Conservation (phyloP, 2,113 vertebrate species). For the Neodontobutis hainanensis region DNA sequence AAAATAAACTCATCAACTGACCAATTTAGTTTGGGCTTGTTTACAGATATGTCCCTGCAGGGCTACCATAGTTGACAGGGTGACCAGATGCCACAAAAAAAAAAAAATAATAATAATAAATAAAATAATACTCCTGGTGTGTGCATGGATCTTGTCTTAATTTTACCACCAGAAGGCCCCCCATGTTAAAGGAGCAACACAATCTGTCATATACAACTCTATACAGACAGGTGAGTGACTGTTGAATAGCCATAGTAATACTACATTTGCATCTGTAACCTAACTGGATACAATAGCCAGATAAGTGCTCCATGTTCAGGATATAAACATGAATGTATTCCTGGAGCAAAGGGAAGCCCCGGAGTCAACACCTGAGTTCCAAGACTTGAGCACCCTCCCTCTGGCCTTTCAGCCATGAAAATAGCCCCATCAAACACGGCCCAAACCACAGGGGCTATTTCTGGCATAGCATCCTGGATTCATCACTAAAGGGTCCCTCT, state of each 20-base stretch:
- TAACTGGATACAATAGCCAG: constrained; percentile 9
- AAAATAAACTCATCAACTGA: too few species aligned
- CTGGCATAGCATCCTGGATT: constrained; percentile 72
- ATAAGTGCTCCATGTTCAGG: constrained; percentile 19
- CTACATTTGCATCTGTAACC: too few species aligned
- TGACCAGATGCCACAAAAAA: too few species aligned
- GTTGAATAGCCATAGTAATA: too few species aligned
- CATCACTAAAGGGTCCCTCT: constrained; percentile 55
- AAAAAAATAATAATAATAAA: too few species aligned
- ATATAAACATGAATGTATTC: constrained; percentile 27
- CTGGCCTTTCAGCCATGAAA: constrained; percentile 43
- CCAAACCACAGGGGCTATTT: constrained; percentile 67
- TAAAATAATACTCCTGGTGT: too few species aligned
- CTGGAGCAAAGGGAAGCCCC: constrained; percentile 52
- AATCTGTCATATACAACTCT: too few species aligned
- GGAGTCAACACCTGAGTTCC: constrained; percentile 32
- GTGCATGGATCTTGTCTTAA: too few species aligned
- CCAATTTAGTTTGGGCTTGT: too few species aligned
- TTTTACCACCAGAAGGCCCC: background rate
- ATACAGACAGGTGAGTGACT: too few species aligned
- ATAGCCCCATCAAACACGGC: constrained; percentile 65
- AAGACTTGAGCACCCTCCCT: constrained; percentile 34
- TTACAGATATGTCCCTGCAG: too few species aligned
- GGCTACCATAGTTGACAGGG: too few species aligned
- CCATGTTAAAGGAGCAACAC: background rate